phyloP scores from a whole-genome alignment of 2,797 vertebrate genomes.

The Oreochromis mossambicus region DNA sequence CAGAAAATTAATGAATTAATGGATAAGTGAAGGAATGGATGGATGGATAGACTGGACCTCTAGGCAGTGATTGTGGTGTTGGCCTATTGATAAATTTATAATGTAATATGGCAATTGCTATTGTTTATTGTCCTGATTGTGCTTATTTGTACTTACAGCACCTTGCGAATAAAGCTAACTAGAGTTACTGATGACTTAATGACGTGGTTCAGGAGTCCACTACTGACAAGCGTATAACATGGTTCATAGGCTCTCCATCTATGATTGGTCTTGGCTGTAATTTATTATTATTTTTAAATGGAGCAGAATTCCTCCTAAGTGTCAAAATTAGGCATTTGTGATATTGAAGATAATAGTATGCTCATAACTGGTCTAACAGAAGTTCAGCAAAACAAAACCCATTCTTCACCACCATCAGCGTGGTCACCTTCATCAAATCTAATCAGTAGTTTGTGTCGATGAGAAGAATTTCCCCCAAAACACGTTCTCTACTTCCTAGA shows the following conservation, averaged over 20 bases:
- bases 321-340: background rate
- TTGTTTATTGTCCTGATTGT: background rate
- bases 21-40: background rate
- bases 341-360: background rate
- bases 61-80: background rate
- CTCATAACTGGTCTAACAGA: background rate
- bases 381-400: background rate
- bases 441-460: background rate
- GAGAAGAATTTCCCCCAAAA: background rate
- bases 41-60: background rate
- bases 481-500: background rate
- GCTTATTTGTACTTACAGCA: background rate
- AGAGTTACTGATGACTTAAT: background rate
- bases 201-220: background rate
- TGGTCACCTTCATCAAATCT: background rate
- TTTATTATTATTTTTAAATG: background rate
- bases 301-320: background rate
- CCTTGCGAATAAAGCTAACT: background rate
- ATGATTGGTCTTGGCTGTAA: background rate
- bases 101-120: background rate
- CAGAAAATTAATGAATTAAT: background rate
- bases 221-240: background rate
- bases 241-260: background rate
- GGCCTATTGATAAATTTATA: background rate
- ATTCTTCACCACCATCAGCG: background rate